Evolutionary conservation across 1,140 invertebrate species (phyloP).

Genomic region (Steinernema khuongi): DNA sequence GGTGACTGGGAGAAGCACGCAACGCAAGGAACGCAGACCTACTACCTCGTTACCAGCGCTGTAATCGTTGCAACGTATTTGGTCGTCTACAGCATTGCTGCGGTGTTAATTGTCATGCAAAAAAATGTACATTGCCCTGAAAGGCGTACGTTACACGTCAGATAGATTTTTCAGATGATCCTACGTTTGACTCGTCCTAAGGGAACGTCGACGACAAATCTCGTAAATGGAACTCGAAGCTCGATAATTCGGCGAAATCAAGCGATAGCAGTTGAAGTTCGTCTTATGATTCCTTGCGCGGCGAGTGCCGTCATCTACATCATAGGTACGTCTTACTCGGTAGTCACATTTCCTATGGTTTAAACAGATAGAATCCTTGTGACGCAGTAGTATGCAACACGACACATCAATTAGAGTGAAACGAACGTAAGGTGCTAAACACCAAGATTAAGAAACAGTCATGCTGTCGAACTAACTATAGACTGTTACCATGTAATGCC

Average conservation of each 20-base stretch:
- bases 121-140: neutral
- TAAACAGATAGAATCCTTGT: too few species aligned
- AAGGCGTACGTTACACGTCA: too few species aligned
- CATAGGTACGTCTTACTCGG: neutral
- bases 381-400: too few species aligned
- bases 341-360: too few species aligned
- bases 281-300: neutral
- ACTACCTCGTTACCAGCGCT: neutral
- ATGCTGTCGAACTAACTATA: too few species aligned
- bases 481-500: too few species aligned
- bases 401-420: too few species aligned
- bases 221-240: neutral
- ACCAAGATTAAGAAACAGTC: too few species aligned
- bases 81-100: neutral
- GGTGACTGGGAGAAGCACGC: neutral
- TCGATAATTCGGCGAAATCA: neutral
- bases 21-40: neutral
- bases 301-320: neutral
- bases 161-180: neutral
- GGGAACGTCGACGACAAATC: neutral
- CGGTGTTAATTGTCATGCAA: neutral
- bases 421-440: too few species aligned
- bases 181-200: neutral
- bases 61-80: neutral
- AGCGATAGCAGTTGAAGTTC: neutral